These are phyloP conservation scores for Halocaridina rubra DNA, from an alignment of 2,888 invertebrate genomes.

Conservation along the genomic window DNA sequence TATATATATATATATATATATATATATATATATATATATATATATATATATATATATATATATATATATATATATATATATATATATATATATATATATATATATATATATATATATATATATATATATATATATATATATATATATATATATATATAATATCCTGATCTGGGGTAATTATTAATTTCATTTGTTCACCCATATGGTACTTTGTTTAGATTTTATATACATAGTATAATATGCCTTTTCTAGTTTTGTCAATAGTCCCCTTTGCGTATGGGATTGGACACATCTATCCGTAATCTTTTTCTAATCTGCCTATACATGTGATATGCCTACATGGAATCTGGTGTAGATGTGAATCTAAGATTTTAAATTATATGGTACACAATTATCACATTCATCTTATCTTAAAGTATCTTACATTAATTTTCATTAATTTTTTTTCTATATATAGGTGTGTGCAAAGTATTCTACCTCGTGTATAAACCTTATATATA, in stretches of 20 bases:
- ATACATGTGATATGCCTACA: no score
- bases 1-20: background rate
- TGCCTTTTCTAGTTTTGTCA: background rate
- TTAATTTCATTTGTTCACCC: background rate
- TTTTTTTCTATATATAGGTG: no score
- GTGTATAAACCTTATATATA: no score
- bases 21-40: background rate
- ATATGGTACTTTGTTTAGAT: background rate
- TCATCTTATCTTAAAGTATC: no score
- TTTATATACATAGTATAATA: background rate
- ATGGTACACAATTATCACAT: no score
- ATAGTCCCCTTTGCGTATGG: background rate
- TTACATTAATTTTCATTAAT: no score
- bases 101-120: conserved; percentile 24
- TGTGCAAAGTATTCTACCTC: no score
- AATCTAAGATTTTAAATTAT: no score
- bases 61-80: background rate
- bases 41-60: background rate
- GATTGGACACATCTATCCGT: background rate
- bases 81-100: conserved; percentile 5
- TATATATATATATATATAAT: background rate
- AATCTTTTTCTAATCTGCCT: background rate
- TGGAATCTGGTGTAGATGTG: no score
- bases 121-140: conserved; percentile 16
- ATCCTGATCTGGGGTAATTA: no score